Evolutionary conservation across 2,888 invertebrate genomes (phyloP).

Genomic region (Macrosiphum euphorbiae): DNA sequence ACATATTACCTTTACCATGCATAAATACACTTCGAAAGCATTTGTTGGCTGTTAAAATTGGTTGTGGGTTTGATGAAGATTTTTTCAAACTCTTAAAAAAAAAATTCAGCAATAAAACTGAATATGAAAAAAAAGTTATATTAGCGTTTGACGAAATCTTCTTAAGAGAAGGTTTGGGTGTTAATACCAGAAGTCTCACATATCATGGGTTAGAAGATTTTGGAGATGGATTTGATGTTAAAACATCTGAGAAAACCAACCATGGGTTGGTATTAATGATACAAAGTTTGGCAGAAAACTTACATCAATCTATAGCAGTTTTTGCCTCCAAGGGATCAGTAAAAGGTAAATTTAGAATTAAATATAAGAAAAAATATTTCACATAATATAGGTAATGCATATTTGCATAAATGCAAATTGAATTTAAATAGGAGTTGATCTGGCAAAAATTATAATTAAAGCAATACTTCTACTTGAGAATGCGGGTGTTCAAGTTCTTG

Average conservation of each 20-base stretch:
- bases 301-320: neutral
- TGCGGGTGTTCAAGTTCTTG: neutral
- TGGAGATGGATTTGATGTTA: neutral
- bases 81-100: too few species aligned
- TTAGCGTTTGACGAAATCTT: too few species aligned
- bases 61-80: too few species aligned
- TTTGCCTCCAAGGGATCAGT: neutral
- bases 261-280: slow-evolving; percentile 12
- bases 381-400: too few species aligned
- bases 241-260: neutral
- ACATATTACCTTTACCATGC: neutral
- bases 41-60: neutral
- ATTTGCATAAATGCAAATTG: too few species aligned
- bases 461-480: neutral
- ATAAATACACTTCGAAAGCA: neutral
- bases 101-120: too few species aligned
- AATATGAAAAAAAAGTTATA: too few species aligned
- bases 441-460: slow-evolving; percentile 2
- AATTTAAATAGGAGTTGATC: neutral
- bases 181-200: too few species aligned
- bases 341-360: neutral
- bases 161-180: too few species aligned
- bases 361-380: too few species aligned
- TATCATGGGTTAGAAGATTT: neutral
- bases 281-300: neutral